These are phyloP conservation scores for Tanypteryx hageni DNA, from an alignment of 2,888 invertebrate genomes.

Conservation along the genomic window DNA sequence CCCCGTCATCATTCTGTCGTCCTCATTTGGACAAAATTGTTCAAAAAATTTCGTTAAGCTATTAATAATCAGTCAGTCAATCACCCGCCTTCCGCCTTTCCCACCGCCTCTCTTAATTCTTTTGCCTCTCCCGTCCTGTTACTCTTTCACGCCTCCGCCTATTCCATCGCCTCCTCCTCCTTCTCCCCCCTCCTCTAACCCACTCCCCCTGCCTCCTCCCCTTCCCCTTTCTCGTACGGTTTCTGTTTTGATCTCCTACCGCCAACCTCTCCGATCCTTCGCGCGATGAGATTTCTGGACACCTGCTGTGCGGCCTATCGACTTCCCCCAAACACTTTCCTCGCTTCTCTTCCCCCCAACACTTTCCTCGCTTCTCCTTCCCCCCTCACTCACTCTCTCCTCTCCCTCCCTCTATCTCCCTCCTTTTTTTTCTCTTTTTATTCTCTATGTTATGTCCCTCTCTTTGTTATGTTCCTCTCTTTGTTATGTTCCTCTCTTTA, in stretches of 20 bases:
- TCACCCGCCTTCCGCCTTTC: not conserved
- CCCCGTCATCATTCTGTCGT: not conserved
- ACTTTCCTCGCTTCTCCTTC: not conserved
- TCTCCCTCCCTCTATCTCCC: no score
- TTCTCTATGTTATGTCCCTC: not conserved
- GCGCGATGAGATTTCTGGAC: conserved; percentile 45
- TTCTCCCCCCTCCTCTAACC: not conserved
- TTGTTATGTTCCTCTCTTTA: not conserved
- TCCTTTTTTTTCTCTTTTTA: not conserved
- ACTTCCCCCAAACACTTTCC: conserved; percentile 23
- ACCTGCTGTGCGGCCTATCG: conserved; percentile 54
- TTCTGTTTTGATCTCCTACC: conserved; percentile 30
- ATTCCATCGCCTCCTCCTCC: not conserved
- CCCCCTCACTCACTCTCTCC: not conserved
- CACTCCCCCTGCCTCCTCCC: not conserved
- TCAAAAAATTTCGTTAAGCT: conserved; percentile 35
- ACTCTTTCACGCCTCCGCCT: not conserved
- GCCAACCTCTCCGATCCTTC: not conserved
- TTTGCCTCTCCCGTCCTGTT: not conserved
- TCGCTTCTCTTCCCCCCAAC: not conserved
- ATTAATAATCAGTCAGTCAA: conserved; percentile 50
- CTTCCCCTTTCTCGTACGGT: not conserved
- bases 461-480: not conserved
- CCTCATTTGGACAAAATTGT: conserved; percentile 57
- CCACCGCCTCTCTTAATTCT: not conserved